phyloP scores from a whole-genome alignment of 2,113 vertebrate species.

The Hemicordylus capensis region DNA sequence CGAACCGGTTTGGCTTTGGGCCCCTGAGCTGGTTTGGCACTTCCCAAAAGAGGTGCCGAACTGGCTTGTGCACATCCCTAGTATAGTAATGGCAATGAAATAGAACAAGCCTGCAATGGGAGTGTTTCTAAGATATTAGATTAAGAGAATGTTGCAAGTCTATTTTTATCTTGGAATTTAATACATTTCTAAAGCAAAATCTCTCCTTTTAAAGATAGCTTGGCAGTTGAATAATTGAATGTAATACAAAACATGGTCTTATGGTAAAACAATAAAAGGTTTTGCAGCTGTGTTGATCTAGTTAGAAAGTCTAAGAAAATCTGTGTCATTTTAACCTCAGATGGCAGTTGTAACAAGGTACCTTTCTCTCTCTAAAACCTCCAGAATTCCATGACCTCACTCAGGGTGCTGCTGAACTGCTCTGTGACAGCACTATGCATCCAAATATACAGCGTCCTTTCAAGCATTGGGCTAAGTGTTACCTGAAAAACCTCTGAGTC shows the following conservation, averaged over 20 bases:
- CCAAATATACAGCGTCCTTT: slow-evolving; percentile 68
- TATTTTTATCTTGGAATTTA: background rate
- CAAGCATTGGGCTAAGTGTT: slow-evolving; percentile 29
- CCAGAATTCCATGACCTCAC: slow-evolving; percentile 81
- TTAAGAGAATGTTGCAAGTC: background rate
- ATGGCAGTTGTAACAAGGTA: slow-evolving; percentile 74
- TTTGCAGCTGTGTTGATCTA: slow-evolving; percentile 48
- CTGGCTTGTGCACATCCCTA: no score
- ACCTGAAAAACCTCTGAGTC: background rate
- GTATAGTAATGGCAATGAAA: background rate
- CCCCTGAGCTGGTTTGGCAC: no score
- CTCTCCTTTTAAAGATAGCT: slow-evolving; percentile 38
- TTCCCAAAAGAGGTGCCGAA: no score
- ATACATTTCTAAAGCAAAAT: background rate
- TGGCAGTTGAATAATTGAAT: slow-evolving; percentile 43
- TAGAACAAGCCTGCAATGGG: background rate
- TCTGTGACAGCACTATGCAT: slow-evolving; percentile 71
- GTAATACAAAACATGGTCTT: slow-evolving; percentile 26
- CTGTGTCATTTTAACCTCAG: slow-evolving; percentile 68
- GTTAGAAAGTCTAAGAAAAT: slow-evolving; percentile 67
- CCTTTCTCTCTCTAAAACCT: slow-evolving; percentile 74
- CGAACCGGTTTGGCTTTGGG: no score
- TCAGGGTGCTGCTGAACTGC: slow-evolving; percentile 71
- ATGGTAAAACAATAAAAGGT: slow-evolving; percentile 37
- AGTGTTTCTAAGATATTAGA: background rate